Base-by-base conservation (phyloP, 2,113 vertebrate genomes). In the Pithys albifrons region DNA sequence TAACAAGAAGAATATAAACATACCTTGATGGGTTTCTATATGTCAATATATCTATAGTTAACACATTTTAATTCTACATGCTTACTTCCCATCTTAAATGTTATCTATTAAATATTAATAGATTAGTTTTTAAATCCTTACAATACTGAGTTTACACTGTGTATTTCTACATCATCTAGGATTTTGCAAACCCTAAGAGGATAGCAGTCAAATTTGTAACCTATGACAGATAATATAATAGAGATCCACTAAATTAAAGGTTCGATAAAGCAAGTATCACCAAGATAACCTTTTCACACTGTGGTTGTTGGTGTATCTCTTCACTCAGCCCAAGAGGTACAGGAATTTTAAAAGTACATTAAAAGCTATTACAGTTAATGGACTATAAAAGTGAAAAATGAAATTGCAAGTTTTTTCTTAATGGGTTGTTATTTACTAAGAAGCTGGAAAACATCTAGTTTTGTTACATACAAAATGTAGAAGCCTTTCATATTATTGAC, bases 361-460 rank as follows among this genome's bases (percentile, higher is more conserved):
- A 43, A 87, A 92, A 84, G 14, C 51, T 88, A 24, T 74, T 93
- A 77, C 25, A 37, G 59, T 62, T 95, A 90, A 95, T 86, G 51
- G 64, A 76, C 29, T 73, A 73, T 67, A 90, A 52, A 93, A 71
- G 58, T 85, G 82, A 92, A 86, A 94, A 93, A 62, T 31, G 5
- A 82, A 92, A 81, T 59, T 10, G 10, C 33, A 86, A 80, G 7
- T 46, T 89, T 89, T 93, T 89, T 71, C 67, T 55, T 88, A 87
- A 91, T 81, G 58, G 27, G 4, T 28, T 66, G 4, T 20, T 90
- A 37, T 89, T 86, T 88, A 24, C 35, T 78, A 57, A 61, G 61
- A 78, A 71, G 19, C 20, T 46, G 51, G 33, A 86, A 83, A 93
- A 74, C 28, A 29, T 28, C 48, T 71, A 2, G 24, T 86, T 84